These are phyloP conservation scores for Xenus cinereus DNA, from an alignment of 2,113 vertebrate species.

Conservation along the genomic window DNA sequence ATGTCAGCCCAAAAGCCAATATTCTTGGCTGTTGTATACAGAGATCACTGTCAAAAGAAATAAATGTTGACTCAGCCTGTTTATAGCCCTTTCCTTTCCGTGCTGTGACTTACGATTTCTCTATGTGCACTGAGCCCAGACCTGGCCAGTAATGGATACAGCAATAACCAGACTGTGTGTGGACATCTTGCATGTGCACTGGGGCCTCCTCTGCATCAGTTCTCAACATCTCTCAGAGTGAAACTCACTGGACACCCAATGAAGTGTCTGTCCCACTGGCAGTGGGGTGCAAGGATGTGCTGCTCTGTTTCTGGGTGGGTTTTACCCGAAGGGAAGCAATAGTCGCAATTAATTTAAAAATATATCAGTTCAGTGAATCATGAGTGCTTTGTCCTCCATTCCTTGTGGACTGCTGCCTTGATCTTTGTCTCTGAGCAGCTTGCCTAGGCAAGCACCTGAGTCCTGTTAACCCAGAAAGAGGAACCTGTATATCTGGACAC, in stretches of 20 bases:
- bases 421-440: neutral
- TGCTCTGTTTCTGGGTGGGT: neutral
- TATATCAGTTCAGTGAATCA: neutral
- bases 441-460: neutral
- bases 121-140: neutral
- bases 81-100: neutral
- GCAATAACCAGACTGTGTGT: fast-evolving
- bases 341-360: neutral
- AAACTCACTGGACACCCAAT: neutral
- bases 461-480: neutral
- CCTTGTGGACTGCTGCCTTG: neutral
- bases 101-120: neutral
- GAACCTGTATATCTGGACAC: neutral
- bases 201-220: neutral
- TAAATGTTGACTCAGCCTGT: neutral
- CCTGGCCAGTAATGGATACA: fast-evolving
- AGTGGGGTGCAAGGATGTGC: neutral
- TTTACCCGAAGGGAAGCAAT: neutral
- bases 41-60: neutral
- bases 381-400: neutral
- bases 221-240: neutral
- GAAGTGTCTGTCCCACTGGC: neutral
- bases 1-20: neutral
- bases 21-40: neutral
- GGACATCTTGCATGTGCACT: neutral